phyloP scores from a whole-genome alignment of 2,113 vertebrate genomes.

The Alethe diademata region DNA sequence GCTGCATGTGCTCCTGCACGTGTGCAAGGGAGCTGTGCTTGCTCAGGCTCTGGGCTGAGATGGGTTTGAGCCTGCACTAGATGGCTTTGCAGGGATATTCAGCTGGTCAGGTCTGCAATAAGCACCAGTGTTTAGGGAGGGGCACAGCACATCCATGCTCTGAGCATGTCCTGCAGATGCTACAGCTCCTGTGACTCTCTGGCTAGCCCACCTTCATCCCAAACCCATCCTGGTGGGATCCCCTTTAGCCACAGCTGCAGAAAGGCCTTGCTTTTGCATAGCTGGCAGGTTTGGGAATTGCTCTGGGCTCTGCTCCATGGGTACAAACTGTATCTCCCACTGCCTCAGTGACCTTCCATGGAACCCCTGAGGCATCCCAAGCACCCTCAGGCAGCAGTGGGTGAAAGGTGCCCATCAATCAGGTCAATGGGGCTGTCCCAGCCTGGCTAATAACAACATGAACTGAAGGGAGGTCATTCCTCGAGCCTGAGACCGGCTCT shows the following conservation, averaged over 20 bases:
- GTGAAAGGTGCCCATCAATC: background rate
- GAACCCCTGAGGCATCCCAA: background rate
- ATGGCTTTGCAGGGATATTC: background rate
- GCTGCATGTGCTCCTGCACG: background rate
- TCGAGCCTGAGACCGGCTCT: background rate
- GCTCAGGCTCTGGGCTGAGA: background rate
- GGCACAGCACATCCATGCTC: fast-evolving
- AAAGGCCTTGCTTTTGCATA: background rate
- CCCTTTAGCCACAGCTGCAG: background rate
- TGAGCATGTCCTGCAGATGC: background rate
- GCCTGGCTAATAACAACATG: background rate
- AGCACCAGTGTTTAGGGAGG: background rate
- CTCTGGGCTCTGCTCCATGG: background rate
- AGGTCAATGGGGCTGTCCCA: background rate
- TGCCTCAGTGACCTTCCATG: background rate
- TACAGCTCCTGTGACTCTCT: background rate
- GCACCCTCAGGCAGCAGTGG: background rate
- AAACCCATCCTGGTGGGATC: background rate
- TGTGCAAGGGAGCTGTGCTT: background rate
- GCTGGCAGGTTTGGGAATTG: background rate
- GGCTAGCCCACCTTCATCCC: background rate
- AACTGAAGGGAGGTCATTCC: background rate
- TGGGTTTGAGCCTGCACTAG: background rate
- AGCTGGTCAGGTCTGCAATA: background rate
- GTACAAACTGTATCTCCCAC: background rate